These are phyloP conservation scores for Phyto melanocephala DNA, from an alignment of 2,888 invertebrate genomes.

Conservation along the genomic window DNA sequence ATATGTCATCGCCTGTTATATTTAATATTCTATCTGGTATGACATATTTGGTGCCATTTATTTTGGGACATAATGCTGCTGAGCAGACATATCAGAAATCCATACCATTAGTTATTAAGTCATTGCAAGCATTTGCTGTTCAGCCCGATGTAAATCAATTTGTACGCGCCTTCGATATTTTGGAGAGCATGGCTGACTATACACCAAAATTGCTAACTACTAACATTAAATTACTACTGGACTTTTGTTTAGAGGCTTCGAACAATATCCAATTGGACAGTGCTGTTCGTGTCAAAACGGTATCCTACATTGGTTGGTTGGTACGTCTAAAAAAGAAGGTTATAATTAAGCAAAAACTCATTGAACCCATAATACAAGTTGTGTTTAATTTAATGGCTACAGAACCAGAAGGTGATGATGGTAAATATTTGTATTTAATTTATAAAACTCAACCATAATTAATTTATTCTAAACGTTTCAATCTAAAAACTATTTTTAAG, in stretches of 20 bases:
- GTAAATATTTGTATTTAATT: constrained; percentile 79
- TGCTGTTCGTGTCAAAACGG: constrained; percentile 84
- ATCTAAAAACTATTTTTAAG: too few species aligned
- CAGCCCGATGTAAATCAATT: constrained; percentile 80
- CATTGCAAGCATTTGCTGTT: constrained; percentile 81
- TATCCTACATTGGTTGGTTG: constrained; percentile 84
- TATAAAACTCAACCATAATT: too few species aligned
- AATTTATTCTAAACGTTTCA: too few species aligned
- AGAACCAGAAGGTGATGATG: constrained; percentile 82
- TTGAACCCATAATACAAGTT: constrained; percentile 84
- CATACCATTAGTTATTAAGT: constrained; percentile 83
- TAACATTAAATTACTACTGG: constrained; percentile 83
- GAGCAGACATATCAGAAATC: constrained; percentile 81
- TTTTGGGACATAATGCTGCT: constrained; percentile 81
- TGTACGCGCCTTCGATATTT: constrained; percentile 75
- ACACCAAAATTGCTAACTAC: constrained; percentile 79
- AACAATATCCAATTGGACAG: constrained; percentile 81
- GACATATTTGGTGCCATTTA: constrained; percentile 83
- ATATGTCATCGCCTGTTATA: constrained; percentile 77
- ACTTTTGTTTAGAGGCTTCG: constrained; percentile 84
- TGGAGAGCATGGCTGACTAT: constrained; percentile 77
- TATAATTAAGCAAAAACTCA: constrained; percentile 84
- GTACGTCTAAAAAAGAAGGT: constrained; percentile 86
- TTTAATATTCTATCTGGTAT: constrained; percentile 80
- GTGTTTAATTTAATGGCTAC: constrained; percentile 85